Base-by-base conservation (phyloP, 37 sponge, comb jelly and placozoan species). In the Agelas oroides region DNA sequence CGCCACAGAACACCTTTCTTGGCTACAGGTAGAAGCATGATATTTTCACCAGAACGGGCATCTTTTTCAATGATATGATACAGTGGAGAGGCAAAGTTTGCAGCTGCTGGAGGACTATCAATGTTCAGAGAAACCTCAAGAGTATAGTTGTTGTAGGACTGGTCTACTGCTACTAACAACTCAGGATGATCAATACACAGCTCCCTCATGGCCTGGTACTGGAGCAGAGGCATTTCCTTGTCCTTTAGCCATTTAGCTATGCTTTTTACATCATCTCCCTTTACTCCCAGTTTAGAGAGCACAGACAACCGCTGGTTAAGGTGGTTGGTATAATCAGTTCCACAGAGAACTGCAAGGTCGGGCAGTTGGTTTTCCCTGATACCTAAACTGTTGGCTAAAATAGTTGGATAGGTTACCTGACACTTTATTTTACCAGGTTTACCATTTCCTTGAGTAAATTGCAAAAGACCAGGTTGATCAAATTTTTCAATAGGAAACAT, bases 281-380 rank as follows among this genome's bases (percentile, higher is more conserved):
- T 59, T 28, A 83, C 18, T 6, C 58, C 59, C 36, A 76, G 59
- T 8, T 46, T 46, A 15, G 25, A 55, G 34, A 33, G 11, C 25
- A 5, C 21, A 67, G 57, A 67, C 59, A 34, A 20, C 2, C 30
- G 20, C 0, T 37, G 20, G 64, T 55, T 37, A 20, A 35, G 11
- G 3, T 1, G 18, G 54, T 54, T 21, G 70, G 86, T 85, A 66
- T 68, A 75, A 38, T 79, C 81, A 73, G 73, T 90, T 24, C 91
- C 91, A 85, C 81, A 85, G 3, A 90, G 80, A 18, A 85, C 30
- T n/a, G 91, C 85, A 5, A 84, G 67, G 18, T 74, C 85, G 30
- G 59, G 33, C 1, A 90, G 21, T 35, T 80, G 81, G 0, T 79
- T 63, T 21, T 23, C 70, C 19, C 58, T 28, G 1, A 85, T 69